Percentiles rank a stretch among this genome's conserved stretches.
Conservation (phyloP, 2,113 vertebrate genomes). For the Chiloscyllium plagiosum region DNA sequence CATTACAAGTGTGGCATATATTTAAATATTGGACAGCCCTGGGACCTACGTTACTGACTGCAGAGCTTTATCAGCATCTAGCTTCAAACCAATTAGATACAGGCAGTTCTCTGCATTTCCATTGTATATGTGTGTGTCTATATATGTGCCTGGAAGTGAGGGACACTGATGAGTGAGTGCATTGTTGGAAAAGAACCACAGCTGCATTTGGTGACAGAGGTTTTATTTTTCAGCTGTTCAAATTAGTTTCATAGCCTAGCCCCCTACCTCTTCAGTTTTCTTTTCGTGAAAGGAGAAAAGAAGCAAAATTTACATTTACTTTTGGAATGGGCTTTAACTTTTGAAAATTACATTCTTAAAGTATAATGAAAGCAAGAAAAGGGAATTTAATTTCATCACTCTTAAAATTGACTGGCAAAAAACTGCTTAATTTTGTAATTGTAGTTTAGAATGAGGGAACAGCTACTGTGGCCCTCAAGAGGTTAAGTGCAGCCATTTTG, state of each 20-base stretch:
- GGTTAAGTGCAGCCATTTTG: conserved; percentile 35
- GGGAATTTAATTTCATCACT: not conserved
- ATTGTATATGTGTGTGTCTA: not conserved
- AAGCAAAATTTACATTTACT: not conserved
- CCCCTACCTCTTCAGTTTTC: not conserved
- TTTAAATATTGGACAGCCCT: not conserved
- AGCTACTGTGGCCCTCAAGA: not conserved
- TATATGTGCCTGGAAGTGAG: not conserved
- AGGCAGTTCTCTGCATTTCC: not conserved
- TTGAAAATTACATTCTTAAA: not conserved
- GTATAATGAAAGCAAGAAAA: not conserved
- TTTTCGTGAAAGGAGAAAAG: not conserved
- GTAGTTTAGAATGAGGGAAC: not conserved
- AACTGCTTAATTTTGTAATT: not conserved
- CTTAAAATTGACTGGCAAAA: not conserved
- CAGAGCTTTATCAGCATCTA: not conserved
- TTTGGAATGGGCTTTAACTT: not conserved
- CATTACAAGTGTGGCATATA: no score
- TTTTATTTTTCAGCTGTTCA: not conserved
- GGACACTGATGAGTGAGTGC: not conserved
- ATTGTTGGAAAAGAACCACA: not conserved
- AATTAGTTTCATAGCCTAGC: not conserved
- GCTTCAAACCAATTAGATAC: not conserved
- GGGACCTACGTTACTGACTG: not conserved
- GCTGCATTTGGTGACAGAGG: not conserved